These are phyloP conservation scores for Mesocricetus auratus DNA, from an alignment of 2,113 vertebrate genomes.

Conservation along the genomic window DNA sequence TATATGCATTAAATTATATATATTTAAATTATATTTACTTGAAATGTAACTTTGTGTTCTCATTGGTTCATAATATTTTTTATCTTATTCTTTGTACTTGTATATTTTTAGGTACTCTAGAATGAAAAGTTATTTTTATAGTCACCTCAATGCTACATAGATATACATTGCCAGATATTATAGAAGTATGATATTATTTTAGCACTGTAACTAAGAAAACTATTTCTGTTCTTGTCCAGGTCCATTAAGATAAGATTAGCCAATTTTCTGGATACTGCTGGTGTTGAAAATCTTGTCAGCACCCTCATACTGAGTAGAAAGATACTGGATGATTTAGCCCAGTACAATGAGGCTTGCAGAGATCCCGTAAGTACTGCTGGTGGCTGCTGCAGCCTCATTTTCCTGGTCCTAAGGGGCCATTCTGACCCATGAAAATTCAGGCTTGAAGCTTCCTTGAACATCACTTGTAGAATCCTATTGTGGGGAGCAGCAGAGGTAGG, in stretches of 20 bases:
- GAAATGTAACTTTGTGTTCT: conserved; percentile 11
- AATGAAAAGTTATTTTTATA: conserved; percentile 45
- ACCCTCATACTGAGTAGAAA: conserved; percentile 83
- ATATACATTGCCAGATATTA: background rate
- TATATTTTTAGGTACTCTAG: conserved; percentile 31
- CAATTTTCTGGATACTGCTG: conserved; percentile 83
- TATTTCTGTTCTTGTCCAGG: conserved; percentile 82
- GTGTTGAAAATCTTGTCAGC: conserved; percentile 87
- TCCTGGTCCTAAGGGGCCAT: background rate
- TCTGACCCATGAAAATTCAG: background rate
- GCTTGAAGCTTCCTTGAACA: background rate
- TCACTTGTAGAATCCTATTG: background rate
- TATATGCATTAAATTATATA: background rate
- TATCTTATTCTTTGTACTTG: conserved; percentile 10
- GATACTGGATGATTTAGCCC: conserved; percentile 89
- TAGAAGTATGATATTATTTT: conserved; percentile 32
- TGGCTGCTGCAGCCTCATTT: background rate
- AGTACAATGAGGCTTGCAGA: conserved; percentile 84
- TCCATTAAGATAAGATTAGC: conserved; percentile 90
- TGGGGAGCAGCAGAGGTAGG: background rate
- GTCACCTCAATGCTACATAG: background rate
- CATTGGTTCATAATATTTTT: conserved; percentile 41
- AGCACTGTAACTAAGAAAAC: background rate
- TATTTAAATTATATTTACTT: background rate
- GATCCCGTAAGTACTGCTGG: conserved; percentile 88